Base-by-base conservation (phyloP, 1,140 invertebrate genomes). In the Lucilia sericata region DNA sequence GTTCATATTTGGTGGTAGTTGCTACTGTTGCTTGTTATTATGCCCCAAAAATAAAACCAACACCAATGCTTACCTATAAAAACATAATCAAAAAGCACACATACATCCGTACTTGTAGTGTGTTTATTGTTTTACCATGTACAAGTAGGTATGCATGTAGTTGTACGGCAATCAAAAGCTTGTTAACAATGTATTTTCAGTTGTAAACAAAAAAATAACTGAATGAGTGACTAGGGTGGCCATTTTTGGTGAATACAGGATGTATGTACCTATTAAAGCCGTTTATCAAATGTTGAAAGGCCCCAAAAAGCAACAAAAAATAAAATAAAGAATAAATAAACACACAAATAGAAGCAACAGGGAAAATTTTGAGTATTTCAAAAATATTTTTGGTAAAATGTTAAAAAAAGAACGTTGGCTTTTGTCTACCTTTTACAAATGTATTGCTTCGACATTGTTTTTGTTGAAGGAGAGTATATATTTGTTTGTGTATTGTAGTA, bases 151-250 rank as follows among this genome's bases (percentile, higher is more conserved):
- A 9, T 34, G 75, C 19, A n/a, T 78, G 14, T 74, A 4, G 14
- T 76, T 76, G 74, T 80, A 49, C 14, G n/a, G 21, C 19, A 49
- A 49, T 80, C 76, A 80, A 80, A 80, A 80, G 76, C 76, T 80
- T 80, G 76, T 80, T 80, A 80, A 80, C 76, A 80, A 80, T 80
- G 42, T 49, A 80, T 80, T 80, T 80, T 80, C 55, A 42, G 75
- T 47, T 78, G n/a, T 60, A 60, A 60, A 5, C 55, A 60, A 60
- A 60, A n/a, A 60, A 60, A 14, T 60, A 60, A 60, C 2, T 7
- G 55, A 60, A n/a, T 60, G 14, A 60, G 55, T 60, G n/a, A 17
- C 7, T 42, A 7, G 10, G 42, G 2, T 5, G 42, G 42, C 42
- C 42, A 5, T 42, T 30, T 30, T 42, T 42, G 42, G 42, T 10